These are phyloP conservation scores for Tetragonula clypearis DNA, from an alignment of 1,140 invertebrate genomes.

Conservation along the genomic window DNA sequence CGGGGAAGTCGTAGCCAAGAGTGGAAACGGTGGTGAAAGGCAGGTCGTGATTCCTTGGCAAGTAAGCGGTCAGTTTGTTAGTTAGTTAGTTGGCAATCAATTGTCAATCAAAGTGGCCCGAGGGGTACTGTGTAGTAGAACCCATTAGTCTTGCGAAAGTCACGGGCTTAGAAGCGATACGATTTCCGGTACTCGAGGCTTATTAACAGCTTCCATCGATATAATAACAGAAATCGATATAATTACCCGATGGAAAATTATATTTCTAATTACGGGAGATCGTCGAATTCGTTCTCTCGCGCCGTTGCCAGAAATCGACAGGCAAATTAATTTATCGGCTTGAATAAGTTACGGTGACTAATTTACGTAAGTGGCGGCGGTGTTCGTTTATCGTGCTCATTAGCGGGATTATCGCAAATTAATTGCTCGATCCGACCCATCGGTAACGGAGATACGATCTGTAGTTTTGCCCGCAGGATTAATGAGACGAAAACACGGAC, in stretches of 20 bases:
- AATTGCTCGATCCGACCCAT: constrained; percentile 19
- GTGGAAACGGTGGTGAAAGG: neutral
- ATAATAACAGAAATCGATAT: neutral
- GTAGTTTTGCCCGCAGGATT: neutral
- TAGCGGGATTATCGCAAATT: constrained; percentile 35
- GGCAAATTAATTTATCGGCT: constrained; percentile 15
- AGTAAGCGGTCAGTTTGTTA: constrained; percentile 13
- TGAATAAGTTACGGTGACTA: constrained; percentile 24
- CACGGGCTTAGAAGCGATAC: neutral
- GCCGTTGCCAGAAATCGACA: neutral
- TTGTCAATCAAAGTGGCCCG: constrained; percentile 10
- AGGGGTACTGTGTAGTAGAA: neutral
- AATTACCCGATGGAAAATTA: neutral
- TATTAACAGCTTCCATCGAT: neutral
- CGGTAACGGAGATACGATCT: neutral
- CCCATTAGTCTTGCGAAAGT: neutral
- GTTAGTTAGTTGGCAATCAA: neutral
- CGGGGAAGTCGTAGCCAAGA: neutral
- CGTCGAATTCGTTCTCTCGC: no score
- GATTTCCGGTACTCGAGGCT: neutral
- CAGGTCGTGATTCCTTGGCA: constrained; percentile 3
- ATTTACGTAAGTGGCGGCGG: constrained; percentile 28
- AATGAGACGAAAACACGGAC: neutral
- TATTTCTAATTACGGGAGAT: no score
- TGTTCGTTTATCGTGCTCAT: constrained; percentile 14